Base-by-base conservation (phyloP, 2,113 vertebrate genomes). In the Poeciliopsis turrubarensis region DNA sequence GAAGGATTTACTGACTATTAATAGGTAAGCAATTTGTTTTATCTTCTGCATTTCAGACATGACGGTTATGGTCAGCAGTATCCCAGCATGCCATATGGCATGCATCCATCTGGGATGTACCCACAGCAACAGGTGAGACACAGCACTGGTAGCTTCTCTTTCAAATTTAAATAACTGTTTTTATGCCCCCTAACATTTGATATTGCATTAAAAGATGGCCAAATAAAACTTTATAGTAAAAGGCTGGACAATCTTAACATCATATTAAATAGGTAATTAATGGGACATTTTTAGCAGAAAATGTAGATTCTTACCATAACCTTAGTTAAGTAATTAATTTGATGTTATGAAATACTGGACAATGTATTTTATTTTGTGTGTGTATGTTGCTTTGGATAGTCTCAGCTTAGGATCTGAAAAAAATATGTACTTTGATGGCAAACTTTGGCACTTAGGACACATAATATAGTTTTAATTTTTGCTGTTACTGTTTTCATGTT, bases 51-150 rank as follows among this genome's bases (percentile, higher is more conserved):
- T 72, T 86, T 81, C 81, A 98, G 98, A 91, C 97, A 98, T 75
- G 97, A 99, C 27, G 94, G 96, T 30, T 99, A 97, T 4, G 91
- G 96, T 51, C 97, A 98, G 91, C 98, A 98, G 94, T 98, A 98
- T 92, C 95, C 96, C 88, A 94, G 94, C 87, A 95, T 97, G 80
- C 94, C 97, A 0, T 99, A 98, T 73, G 95, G 95, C 86, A 96
- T 95, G 79, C 98, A 97, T 93, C 96, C 97, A 34, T 94, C 96
- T 74, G 97, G 97, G 91, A 97, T 99, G 94, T 99, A 97, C 83
- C 95, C 96, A 70, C 98, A 98, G 85, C 98, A 98, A 91, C 97
- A 98, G 96, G 98, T 99, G 93, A 94, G 90, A 75, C 12, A 32
- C 41, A 3, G 30, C 34, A 57, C 22, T 57, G 51, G 25, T 57